A percentile compares a stretch with the other conserved stretches of the same genome.
Evolutionary conservation across 2,113 vertebrate genomes (phyloP).

Genomic region (Potamarius usumacintae): DNA sequence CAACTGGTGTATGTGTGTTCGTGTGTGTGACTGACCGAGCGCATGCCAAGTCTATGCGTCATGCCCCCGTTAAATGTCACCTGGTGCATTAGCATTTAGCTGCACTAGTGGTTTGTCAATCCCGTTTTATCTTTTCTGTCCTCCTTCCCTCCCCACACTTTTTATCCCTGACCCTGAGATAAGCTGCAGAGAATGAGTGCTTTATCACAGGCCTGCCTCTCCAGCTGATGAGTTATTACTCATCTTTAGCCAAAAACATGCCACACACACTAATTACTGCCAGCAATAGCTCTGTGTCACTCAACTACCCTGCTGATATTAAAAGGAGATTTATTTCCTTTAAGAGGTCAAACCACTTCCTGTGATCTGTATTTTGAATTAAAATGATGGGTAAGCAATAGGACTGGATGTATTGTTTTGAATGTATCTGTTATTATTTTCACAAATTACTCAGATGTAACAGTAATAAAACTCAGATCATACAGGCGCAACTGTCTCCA

Average conservation of each 20-base stretch:
- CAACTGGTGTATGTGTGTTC: constrained; percentile 15
- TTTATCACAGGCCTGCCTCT: constrained; percentile 72
- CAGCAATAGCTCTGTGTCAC: constrained; percentile 30
- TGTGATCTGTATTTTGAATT: background rate
- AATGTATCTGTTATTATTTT: background rate
- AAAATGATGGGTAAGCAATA: background rate
- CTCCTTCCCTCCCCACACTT: constrained; percentile 45
- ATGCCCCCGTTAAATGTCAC: constrained; percentile 72
- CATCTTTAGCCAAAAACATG: constrained; percentile 69
- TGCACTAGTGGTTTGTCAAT: constrained; percentile 70
- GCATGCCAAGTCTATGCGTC: constrained; percentile 8
- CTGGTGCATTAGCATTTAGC: constrained; percentile 78
- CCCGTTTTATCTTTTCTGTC: constrained; percentile 71
- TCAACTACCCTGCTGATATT: constrained; percentile 43
- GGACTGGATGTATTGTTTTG: background rate
- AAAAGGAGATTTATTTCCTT: constrained; percentile 40
- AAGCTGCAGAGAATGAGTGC: constrained; percentile 65
- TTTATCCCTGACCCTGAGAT: constrained; percentile 62
- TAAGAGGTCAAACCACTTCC: constrained; percentile 29
- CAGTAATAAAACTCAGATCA: background rate
- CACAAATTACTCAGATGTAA: background rate
- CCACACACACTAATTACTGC: constrained; percentile 72
- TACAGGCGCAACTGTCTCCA: background rate
- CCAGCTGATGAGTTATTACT: constrained; percentile 72
- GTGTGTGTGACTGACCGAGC: background rate